Evolutionary conservation across 2,888 invertebrate genomes (phyloP).

Genomic region (Drosophila prolongata): DNA sequence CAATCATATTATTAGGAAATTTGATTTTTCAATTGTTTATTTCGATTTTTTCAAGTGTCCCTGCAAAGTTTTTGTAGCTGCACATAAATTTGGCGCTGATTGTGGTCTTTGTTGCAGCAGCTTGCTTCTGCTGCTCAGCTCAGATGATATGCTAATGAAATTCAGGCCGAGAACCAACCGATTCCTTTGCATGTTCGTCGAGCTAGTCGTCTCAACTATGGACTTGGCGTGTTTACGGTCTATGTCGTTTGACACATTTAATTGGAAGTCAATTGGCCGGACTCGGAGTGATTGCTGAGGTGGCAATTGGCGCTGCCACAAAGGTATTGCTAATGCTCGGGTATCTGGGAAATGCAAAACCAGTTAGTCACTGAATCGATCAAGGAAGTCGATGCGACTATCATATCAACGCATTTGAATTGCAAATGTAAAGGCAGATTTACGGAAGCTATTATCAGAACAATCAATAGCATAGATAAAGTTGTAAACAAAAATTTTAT

Average conservation of each 20-base stretch:
- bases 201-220: conserved; percentile 14
- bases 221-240: conserved; percentile 40
- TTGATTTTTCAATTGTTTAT: too few relatives aligned
- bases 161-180: conserved; percentile 45
- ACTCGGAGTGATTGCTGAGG: conserved; percentile 38
- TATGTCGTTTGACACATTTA: conserved; percentile 60
- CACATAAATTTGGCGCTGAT: conserved; percentile 62
- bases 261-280: conserved; percentile 71
- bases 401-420: conserved; percentile 18
- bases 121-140: conserved; percentile 26
- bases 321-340: conserved; percentile 10
- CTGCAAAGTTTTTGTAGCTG: conserved; percentile 22
- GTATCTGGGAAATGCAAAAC: conserved; percentile 20
- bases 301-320: conserved; percentile 38
- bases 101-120: conserved; percentile 28
- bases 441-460: not conserved
- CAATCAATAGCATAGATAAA: not conserved
- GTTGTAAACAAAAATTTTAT: too few relatives aligned
- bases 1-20: too few relatives aligned
- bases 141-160: conserved; percentile 71
- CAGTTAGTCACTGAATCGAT: conserved; percentile 37
- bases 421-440: conserved; percentile 14
- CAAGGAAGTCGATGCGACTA: conserved; percentile 31
- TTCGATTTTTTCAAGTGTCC: conserved; percentile 1
- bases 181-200: conserved; percentile 43